Percentiles rank a stretch among this genome's conserved stretches.
Evolutionary conservation across 2,888 invertebrate genomes (phyloP).

Genomic region (Drosophila paranaensis): DNA sequence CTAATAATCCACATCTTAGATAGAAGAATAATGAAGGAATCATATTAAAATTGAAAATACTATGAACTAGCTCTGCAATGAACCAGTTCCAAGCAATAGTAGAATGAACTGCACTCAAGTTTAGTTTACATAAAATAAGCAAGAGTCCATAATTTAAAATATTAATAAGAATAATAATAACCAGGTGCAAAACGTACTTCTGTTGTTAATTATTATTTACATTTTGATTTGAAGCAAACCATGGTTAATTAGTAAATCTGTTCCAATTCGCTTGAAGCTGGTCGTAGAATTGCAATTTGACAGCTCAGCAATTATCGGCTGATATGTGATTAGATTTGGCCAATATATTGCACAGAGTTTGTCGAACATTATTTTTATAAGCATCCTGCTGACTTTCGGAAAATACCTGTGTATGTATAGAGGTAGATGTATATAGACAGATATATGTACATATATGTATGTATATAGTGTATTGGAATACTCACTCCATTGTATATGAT

Average conservation of each 20-base stretch:
- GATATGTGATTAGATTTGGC: slow-evolving; percentile 10
- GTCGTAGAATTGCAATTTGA: neutral
- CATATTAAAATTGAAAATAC: too few relatives aligned
- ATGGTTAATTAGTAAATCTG: neutral
- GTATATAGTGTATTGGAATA: neutral
- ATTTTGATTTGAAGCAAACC: neutral
- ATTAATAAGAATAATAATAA: too few relatives aligned
- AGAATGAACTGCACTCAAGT: too few relatives aligned
- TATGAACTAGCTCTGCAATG: too few relatives aligned
- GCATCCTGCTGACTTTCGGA: slow-evolving; percentile 11
- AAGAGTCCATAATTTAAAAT: too few relatives aligned
- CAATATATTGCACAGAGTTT: slow-evolving; percentile 27
- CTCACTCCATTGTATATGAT: slow-evolving; percentile 85
- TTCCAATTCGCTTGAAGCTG: neutral
- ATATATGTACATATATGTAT: neutral
- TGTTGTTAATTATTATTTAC: neutral
- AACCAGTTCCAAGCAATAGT: too few relatives aligned
- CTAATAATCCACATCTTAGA: too few relatives aligned
- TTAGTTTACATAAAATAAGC: too few relatives aligned
- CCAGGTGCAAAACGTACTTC: too few relatives aligned
- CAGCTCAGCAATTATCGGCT: slow-evolving; percentile 6
- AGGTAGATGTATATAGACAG: neutral
- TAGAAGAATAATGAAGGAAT: too few relatives aligned
- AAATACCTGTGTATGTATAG: slow-evolving; percentile 1
- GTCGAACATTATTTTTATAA: neutral